Percentiles rank a stretch among this genome's conserved stretches.
Conservation (phyloP, 2,113 vertebrate species). For the Charadrius vociferus region DNA sequence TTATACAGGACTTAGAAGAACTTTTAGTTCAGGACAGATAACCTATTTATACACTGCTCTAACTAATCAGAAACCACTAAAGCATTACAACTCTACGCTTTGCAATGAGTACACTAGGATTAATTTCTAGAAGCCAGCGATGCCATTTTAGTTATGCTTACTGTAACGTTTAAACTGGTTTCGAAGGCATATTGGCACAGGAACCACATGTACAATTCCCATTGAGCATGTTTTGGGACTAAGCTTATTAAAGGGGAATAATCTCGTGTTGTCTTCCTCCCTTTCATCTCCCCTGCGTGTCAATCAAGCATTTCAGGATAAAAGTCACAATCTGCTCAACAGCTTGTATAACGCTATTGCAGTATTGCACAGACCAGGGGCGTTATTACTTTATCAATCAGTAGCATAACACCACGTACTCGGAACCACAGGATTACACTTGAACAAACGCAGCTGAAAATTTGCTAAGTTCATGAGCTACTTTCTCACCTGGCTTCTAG, state of each 20-base stretch:
- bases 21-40: not conserved
- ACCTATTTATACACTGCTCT: not conserved
- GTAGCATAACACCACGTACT: fast-evolving
- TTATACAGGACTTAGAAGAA: not conserved
- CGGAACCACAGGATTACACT: not conserved
- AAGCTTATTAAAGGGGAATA: not conserved
- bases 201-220: fast-evolving
- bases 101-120: not conserved
- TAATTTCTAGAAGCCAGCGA: not conserved
- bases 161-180: not conserved
- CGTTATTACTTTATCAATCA: not conserved
- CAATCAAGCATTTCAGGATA: not conserved
- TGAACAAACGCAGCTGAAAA: not conserved
- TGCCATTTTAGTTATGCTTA: not conserved
- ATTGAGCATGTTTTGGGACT: fast-evolving
- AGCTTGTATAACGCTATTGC: not conserved
- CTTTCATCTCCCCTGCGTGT: not conserved
- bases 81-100: not conserved
- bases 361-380: not conserved
- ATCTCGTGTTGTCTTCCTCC: not conserved
- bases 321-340: not conserved
- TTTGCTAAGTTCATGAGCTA: not conserved
- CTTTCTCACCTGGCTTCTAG: not conserved
- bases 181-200: not conserved
- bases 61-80: not conserved